These are phyloP conservation scores for Lepisosteus oculatus DNA, from an alignment of 2,113 vertebrate species.

Conservation along the genomic window DNA sequence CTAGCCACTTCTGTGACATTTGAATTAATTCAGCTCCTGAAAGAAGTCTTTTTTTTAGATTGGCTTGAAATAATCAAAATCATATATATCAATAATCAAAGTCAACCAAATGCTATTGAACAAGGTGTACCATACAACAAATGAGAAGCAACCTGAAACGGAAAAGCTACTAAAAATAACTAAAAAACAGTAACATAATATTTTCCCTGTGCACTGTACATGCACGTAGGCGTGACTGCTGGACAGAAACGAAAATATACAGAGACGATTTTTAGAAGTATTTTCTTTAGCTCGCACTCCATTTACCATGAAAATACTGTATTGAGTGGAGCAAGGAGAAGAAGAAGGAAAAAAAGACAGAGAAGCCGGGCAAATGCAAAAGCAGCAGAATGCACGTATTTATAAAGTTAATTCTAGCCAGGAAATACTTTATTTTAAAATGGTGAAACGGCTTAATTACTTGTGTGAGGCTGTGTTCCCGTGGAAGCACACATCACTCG, in stretches of 20 bases:
- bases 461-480: constrained; percentile 15
- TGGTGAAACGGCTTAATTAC: constrained; percentile 23
- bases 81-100: too few species aligned
- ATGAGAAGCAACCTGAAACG: constrained; percentile 43
- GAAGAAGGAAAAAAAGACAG: constrained; percentile 23
- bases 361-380: constrained; percentile 4
- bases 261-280: constrained; percentile 47
- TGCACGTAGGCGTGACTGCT: constrained; percentile 43
- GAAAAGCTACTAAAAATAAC: constrained; percentile 59
- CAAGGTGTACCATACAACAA: not conserved
- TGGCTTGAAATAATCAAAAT: too few species aligned
- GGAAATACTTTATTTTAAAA: constrained; percentile 28
- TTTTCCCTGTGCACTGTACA: constrained; percentile 51
- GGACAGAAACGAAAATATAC: constrained; percentile 54
- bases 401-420: constrained; percentile 11
- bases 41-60: too few species aligned
- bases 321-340: constrained; percentile 34
- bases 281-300: constrained; percentile 50
- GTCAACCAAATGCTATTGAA: not conserved
- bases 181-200: constrained; percentile 62
- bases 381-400: not conserved
- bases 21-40: too few species aligned
- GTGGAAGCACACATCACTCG: constrained; percentile 26
- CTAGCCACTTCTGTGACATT: too few species aligned
- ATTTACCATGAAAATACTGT: constrained; percentile 49